These are phyloP conservation scores for Oxystoma pomonae DNA, from an alignment of 2,888 invertebrate species.

Conservation along the genomic window DNA sequence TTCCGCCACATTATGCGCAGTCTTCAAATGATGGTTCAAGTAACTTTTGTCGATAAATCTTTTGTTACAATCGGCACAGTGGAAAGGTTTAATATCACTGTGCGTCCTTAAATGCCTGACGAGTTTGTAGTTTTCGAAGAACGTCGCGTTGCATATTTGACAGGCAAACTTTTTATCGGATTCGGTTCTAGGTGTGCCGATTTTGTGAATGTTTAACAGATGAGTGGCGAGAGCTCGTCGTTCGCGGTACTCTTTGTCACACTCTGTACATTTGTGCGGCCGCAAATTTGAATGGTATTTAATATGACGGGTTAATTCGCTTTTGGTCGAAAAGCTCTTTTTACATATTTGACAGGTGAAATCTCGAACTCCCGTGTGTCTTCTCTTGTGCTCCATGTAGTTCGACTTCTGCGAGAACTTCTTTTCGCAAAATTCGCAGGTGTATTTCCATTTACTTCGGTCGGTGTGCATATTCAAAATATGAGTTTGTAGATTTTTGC, in stretches of 20 bases:
- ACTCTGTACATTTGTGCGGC: slow-evolving; percentile 47
- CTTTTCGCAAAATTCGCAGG: slow-evolving; percentile 32
- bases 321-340: slow-evolving; percentile 32
- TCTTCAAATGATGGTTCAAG: slow-evolving; percentile 33
- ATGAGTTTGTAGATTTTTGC: slow-evolving; percentile 35
- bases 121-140: slow-evolving; percentile 35
- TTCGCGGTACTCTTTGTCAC: slow-evolving; percentile 51
- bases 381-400: slow-evolving; percentile 33
- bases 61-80: slow-evolving; percentile 34
- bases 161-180: slow-evolving; percentile 43
- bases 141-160: slow-evolving; percentile 43
- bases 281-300: slow-evolving; percentile 33
- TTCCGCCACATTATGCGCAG: slow-evolving; percentile 20
- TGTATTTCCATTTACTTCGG: slow-evolving; percentile 36
- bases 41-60: slow-evolving; percentile 38
- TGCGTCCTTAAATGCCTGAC: slow-evolving; percentile 37
- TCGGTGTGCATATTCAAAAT: slow-evolving; percentile 38
- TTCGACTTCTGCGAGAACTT: slow-evolving; percentile 37
- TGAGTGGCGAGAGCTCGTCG: slow-evolving; percentile 46
- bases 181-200: slow-evolving; percentile 41
- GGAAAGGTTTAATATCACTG: slow-evolving; percentile 34
- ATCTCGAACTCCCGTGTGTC: slow-evolving; percentile 35
- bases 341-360: slow-evolving; percentile 34
- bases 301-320: slow-evolving; percentile 34
- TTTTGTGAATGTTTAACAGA: slow-evolving; percentile 48